Evolutionary conservation across 2,888 invertebrate species (phyloP).

Genomic region (Apomyelois bistriatella): DNA sequence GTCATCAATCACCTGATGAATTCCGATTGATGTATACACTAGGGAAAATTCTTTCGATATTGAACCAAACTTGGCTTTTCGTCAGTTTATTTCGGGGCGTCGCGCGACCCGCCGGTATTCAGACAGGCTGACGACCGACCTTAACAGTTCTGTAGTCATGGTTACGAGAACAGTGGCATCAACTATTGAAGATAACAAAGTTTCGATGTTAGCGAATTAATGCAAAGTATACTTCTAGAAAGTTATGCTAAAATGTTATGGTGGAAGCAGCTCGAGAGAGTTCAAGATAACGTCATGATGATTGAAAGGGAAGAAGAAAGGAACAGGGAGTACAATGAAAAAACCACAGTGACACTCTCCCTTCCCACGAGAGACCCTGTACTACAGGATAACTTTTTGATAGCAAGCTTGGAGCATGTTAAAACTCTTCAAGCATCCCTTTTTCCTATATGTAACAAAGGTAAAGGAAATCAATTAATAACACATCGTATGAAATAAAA

Average conservation of each 20-base stretch:
- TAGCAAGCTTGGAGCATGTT: constrained; percentile 76
- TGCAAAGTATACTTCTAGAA: constrained; percentile 33
- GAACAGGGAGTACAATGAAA: constrained; percentile 50
- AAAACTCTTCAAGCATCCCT: constrained; percentile 83
- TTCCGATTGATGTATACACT: constrained; percentile 47
- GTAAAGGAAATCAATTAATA: constrained; percentile 47
- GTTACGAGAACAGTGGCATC: constrained; percentile 45
- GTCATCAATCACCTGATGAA: constrained; percentile 66
- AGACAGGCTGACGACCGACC: constrained; percentile 35
- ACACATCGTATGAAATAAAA: not conserved
- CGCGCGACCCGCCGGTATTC: constrained; percentile 52
- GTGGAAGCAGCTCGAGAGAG: constrained; percentile 71
- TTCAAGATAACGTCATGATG: constrained; percentile 60
- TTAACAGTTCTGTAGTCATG: constrained; percentile 59
- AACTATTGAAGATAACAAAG: constrained; percentile 36
- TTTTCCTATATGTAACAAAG: constrained; percentile 81
- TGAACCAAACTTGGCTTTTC: constrained; percentile 50
- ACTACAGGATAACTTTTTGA: constrained; percentile 60
- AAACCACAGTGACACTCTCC: constrained; percentile 57
- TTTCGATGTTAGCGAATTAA: constrained; percentile 36
- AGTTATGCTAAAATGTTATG: constrained; percentile 65
- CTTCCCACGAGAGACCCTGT: constrained; percentile 60
- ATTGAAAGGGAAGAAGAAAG: constrained; percentile 64
- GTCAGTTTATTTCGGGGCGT: constrained; percentile 63
- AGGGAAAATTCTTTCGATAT: constrained; percentile 47